A percentile compares a stretch with the other conserved stretches of the same genome.
phyloP scores from a whole-genome alignment of 1,140 invertebrate genomes.

The Lordiphosa clarofinis region DNA sequence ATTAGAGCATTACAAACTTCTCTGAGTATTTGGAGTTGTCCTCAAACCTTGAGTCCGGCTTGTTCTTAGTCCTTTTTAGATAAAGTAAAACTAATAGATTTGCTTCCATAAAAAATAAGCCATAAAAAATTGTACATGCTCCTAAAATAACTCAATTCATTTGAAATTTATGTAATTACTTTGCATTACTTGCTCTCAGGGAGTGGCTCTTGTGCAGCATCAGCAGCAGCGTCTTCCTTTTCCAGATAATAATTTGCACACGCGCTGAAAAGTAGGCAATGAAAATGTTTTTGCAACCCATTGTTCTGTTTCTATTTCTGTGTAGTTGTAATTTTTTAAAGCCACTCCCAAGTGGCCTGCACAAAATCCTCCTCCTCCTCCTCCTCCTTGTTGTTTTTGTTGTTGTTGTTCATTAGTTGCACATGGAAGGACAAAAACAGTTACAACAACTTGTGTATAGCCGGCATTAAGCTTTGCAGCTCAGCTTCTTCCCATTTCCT shows the following conservation, averaged over 20 bases:
- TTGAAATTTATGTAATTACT: slow-evolving; percentile 21
- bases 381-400: slow-evolving; percentile 18
- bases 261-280: slow-evolving; percentile 62
- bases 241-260: slow-evolving; percentile 43
- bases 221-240: background rate
- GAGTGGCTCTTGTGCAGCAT: background rate
- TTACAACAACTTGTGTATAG: background rate
- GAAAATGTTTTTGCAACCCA: slow-evolving; percentile 33
- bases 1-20: too few relatives aligned
- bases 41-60: too few relatives aligned
- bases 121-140: too few relatives aligned
- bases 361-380: background rate
- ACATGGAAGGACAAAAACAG: slow-evolving; percentile 17
- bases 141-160: too few relatives aligned
- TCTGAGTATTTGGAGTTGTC: too few relatives aligned
- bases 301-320: slow-evolving; percentile 19
- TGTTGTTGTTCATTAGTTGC: slow-evolving; percentile 14
- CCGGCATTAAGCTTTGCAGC: slow-evolving; percentile 5
- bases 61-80: too few relatives aligned
- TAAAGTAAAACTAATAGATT: too few relatives aligned
- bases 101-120: too few relatives aligned
- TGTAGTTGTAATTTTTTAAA: slow-evolving; percentile 45
- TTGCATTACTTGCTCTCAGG: slow-evolving; percentile 17
- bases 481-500: slow-evolving; percentile 10
- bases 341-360: slow-evolving; percentile 48